These are phyloP conservation scores for Criorhina ranunculi DNA, from an alignment of 2,888 invertebrate species.

Conservation along the genomic window DNA sequence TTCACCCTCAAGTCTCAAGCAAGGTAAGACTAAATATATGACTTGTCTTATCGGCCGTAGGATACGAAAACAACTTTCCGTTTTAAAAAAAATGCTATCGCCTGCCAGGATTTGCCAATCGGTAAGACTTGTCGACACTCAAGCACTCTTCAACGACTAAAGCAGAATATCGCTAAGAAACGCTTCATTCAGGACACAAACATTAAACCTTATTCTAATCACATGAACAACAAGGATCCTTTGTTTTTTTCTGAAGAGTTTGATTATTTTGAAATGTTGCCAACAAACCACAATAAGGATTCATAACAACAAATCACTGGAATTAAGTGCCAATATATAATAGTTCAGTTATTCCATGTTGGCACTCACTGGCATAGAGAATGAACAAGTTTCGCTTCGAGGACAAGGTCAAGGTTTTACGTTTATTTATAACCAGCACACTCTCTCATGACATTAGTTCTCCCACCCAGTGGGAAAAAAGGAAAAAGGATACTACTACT, in stretches of 20 bases:
- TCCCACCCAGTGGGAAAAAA: conserved; percentile 11
- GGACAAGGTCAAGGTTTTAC: conserved; percentile 67
- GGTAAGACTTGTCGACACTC: too few relatives aligned
- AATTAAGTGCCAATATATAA: conserved; percentile 27
- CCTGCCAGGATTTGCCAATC: too few relatives aligned
- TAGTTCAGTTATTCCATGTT: conserved; percentile 12
- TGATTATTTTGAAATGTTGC: conserved; percentile 36
- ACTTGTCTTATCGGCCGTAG: too few relatives aligned
- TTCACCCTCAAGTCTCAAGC: too few relatives aligned
- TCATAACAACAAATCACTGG: conserved; percentile 24
- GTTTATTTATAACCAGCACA: conserved; percentile 54
- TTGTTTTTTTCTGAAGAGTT: conserved; percentile 1
- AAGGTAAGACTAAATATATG: too few relatives aligned
- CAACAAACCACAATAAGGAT: conserved; percentile 19
- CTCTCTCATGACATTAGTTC: conserved; percentile 13
- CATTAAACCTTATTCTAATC: too few relatives aligned
- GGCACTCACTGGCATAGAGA: conserved; percentile 46
- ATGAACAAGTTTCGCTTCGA: conserved; percentile 40
- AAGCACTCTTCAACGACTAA: too few relatives aligned
- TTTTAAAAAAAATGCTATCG: too few relatives aligned
- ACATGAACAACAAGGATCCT: too few relatives aligned
- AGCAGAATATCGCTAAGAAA: too few relatives aligned
- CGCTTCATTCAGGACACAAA: too few relatives aligned
- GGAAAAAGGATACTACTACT: conserved; percentile 24
- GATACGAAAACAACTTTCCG: too few relatives aligned